Percentiles rank a stretch among this genome's conserved stretches.
phyloP scores from a whole-genome alignment of 2,888 invertebrate genomes.

The Mythimna pallens region DNA sequence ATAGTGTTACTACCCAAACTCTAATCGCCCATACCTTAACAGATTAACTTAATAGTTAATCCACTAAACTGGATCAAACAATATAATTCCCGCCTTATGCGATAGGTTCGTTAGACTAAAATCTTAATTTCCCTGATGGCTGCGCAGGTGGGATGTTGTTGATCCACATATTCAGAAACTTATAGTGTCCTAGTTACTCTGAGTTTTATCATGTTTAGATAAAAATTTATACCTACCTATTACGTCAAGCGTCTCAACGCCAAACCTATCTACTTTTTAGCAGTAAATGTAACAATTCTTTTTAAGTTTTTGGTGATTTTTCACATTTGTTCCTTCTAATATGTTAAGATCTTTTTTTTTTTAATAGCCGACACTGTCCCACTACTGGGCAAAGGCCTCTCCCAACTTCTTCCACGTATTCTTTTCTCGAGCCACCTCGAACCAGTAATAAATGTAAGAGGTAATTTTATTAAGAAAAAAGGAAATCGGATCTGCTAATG shows the following conservation, averaged over 20 bases:
- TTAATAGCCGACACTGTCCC: too few species aligned
- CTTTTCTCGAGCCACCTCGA: too few species aligned
- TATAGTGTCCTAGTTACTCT: neutral
- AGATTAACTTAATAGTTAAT: neutral
- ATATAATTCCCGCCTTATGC: neutral
- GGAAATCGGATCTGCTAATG: too few species aligned
- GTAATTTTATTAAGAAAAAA: too few species aligned
- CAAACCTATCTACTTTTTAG: too few species aligned
- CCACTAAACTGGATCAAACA: constrained; percentile 31
- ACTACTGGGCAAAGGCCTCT: too few species aligned
- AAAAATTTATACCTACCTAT: neutral
- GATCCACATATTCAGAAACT: neutral
- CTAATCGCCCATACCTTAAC: neutral
- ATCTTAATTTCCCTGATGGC: constrained; percentile 21
- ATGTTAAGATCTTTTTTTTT: too few species aligned
- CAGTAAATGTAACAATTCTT: too few species aligned
- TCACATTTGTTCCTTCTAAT: too few species aligned
- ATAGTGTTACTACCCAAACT: constrained; percentile 2
- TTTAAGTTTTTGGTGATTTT: too few species aligned
- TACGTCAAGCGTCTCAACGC: neutral
- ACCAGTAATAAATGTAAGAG: too few species aligned
- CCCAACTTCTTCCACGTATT: too few species aligned
- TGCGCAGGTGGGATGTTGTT: neutral
- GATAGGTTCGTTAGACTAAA: constrained; percentile 13
- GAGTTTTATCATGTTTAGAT: neutral